Evolutionary conservation across 1,140 invertebrate species (phyloP).

Genomic region (Drosophila teissieri): DNA sequence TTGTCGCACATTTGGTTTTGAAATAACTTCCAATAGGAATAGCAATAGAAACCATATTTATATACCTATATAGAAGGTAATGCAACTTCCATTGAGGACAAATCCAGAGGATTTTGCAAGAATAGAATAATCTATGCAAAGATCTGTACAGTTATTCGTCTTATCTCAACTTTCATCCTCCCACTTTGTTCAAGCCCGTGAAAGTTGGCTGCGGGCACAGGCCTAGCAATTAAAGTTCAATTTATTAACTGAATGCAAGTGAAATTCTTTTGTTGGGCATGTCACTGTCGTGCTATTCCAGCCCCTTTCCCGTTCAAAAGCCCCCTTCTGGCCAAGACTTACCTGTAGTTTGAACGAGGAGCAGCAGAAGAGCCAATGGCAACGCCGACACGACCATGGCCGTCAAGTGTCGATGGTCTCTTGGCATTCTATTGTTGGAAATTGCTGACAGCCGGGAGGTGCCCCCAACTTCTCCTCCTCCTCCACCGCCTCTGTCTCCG

Average conservation of each 20-base stretch:
- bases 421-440: conserved; percentile 61
- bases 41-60: no score
- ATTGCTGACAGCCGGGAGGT: conserved; percentile 31
- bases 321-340: conserved; percentile 46
- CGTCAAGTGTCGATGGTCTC: conserved; percentile 63
- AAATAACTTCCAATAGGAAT: no score
- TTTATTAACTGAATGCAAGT: conserved; percentile 56
- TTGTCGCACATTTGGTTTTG: background rate
- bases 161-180: conserved; percentile 41
- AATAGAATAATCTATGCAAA: conserved; percentile 8
- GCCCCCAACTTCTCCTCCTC: conserved; percentile 2
- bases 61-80: no score
- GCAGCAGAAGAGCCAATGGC: conserved; percentile 52
- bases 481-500: conserved; percentile 16
- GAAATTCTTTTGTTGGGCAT: conserved; percentile 63
- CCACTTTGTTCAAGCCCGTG: conserved; percentile 7
- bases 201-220: conserved; percentile 18
- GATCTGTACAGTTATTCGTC: conserved; percentile 4
- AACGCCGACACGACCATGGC: conserved; percentile 34
- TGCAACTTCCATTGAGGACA: no score
- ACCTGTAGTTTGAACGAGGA: conserved; percentile 62
- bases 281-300: conserved; percentile 12
- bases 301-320: background rate
- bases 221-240: conserved; percentile 58
- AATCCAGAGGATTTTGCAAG: background rate